Evolutionary conservation across 2,797 vertebrate genomes (phyloP).

Genomic region (Perdix hodgsoniae): DNA sequence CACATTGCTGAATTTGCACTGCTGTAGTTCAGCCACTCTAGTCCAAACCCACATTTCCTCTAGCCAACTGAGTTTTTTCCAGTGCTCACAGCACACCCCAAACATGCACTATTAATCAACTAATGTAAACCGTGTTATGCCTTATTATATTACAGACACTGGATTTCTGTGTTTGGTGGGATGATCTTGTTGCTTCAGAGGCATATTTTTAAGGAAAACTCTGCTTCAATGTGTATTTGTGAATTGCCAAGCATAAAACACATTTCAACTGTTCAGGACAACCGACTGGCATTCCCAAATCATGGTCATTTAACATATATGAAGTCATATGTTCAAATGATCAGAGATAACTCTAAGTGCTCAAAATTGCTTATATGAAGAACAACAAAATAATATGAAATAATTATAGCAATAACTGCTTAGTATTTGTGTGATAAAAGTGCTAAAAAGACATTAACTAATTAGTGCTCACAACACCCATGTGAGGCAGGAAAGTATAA

Average conservation of each 20-base stretch:
- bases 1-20: neutral
- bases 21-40: constrained; percentile 8
- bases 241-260: neutral
- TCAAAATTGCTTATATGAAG: constrained; percentile 50
- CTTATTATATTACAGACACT: constrained; percentile 41
- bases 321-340: constrained; percentile 18
- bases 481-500: constrained; percentile 69
- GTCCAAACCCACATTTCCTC: constrained; percentile 15
- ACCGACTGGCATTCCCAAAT: neutral
- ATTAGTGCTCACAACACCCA: constrained; percentile 74
- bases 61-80: constrained; percentile 3
- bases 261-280: neutral
- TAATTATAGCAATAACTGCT: constrained; percentile 62
- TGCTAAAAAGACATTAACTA: constrained; percentile 74
- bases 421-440: constrained; percentile 65
- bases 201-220: constrained; percentile 20
- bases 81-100: constrained; percentile 35
- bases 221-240: neutral
- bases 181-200: neutral
- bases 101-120: constrained; percentile 34
- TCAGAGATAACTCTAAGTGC: neutral
- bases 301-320: neutral
- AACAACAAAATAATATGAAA: constrained; percentile 67
- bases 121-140: neutral
- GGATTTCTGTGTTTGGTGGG: neutral